These are phyloP conservation scores for Lasioglossum albipes DNA, from an alignment of 1,140 invertebrate genomes.

Conservation along the genomic window DNA sequence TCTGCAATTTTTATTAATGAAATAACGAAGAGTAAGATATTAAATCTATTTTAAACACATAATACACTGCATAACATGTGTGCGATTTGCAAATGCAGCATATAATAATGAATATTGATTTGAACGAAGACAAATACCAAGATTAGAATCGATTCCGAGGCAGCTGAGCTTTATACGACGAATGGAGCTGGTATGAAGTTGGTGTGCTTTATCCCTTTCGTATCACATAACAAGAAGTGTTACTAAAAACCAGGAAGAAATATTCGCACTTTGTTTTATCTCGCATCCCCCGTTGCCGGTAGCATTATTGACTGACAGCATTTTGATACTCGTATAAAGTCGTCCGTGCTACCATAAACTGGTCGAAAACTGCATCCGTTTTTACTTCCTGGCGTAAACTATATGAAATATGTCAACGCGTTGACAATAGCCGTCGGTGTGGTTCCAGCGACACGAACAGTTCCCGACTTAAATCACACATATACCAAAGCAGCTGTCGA, in stretches of 20 bases:
- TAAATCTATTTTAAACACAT: too few relatives aligned
- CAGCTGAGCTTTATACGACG: too few relatives aligned
- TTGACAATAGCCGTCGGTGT: conserved; percentile 34
- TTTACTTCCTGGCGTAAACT: conserved; percentile 26
- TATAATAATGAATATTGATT: too few relatives aligned
- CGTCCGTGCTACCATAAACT: neutral
- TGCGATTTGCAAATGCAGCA: too few relatives aligned
- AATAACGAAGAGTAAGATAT: too few relatives aligned
- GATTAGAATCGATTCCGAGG: too few relatives aligned
- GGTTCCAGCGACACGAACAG: neutral
- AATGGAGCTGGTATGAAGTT: too few relatives aligned
- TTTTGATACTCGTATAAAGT: neutral
- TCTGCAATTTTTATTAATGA: too few relatives aligned
- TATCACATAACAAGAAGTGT: too few relatives aligned
- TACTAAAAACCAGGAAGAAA: neutral
- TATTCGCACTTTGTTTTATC: neutral
- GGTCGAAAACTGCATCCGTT: conserved; percentile 10
- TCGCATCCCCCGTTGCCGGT: neutral
- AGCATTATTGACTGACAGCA: neutral
- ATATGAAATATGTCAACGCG: conserved; percentile 23
- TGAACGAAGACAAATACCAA: too few relatives aligned
- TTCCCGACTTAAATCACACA: conserved; percentile 22
- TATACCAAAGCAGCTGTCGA: conserved; percentile 8
- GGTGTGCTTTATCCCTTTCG: too few relatives aligned
- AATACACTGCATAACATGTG: too few relatives aligned